Percentiles rank a stretch among this genome's conserved stretches.
phyloP scores from a whole-genome alignment of 2,888 invertebrate genomes.

The Stegana nigrithorax region DNA sequence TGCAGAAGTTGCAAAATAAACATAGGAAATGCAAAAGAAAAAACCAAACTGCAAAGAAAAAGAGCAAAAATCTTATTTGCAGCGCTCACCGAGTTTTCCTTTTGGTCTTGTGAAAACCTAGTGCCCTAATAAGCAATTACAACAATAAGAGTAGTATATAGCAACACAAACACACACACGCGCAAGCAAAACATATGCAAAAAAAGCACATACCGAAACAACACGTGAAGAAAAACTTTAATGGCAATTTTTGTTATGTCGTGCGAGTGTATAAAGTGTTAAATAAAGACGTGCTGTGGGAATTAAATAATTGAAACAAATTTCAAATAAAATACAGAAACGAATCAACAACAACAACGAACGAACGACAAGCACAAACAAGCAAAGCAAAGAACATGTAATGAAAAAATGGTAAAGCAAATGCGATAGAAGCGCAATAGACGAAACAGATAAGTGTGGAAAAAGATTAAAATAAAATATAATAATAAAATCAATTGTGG shows the following conservation, averaged over 20 bases:
- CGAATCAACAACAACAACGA: background rate
- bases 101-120: conserved; percentile 54
- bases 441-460: too few relatives aligned
- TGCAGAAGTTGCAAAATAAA: background rate
- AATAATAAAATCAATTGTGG: too few relatives aligned
- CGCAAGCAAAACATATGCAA: background rate
- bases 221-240: background rate
- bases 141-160: conserved; percentile 21
- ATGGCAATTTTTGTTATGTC: too few relatives aligned
- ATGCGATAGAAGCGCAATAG: too few relatives aligned
- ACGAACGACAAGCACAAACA: background rate
- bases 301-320: too few relatives aligned
- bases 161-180: background rate
- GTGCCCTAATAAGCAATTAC: conserved; percentile 57
- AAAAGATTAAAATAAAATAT: too few relatives aligned
- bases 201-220: background rate
- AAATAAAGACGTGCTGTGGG: background rate
- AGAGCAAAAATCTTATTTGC: background rate
- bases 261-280: background rate
- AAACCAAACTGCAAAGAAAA: background rate
- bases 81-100: conserved; percentile 43
- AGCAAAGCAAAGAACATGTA: background rate
- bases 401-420: too few relatives aligned
- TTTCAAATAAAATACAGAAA: background rate
- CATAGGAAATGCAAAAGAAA: background rate